phyloP scores from a whole-genome alignment of 2,113 vertebrate genomes.

The Pongo pygmaeus region DNA sequence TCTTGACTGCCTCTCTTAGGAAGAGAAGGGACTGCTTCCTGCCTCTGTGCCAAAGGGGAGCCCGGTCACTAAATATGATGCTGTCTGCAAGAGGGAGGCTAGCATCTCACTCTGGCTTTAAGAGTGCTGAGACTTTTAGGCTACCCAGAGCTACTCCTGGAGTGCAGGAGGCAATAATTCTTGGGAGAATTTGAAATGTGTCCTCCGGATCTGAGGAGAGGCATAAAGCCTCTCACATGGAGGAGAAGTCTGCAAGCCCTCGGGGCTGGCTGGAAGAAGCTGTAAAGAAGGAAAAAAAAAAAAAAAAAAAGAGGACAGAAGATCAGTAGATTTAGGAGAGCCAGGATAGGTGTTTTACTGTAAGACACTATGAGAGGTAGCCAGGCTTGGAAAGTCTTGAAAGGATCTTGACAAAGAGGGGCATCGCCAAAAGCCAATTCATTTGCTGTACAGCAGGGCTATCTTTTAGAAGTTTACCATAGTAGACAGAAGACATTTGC shows the following conservation, averaged over 20 bases:
- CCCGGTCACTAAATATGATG: background rate
- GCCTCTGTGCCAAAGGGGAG: background rate
- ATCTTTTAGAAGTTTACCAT: background rate
- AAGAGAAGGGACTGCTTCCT: background rate
- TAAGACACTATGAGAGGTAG: background rate
- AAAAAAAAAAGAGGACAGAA: background rate
- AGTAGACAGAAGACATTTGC: background rate
- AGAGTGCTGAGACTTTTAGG: background rate
- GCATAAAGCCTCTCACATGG: background rate
- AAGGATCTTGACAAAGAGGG: background rate
- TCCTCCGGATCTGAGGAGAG: background rate
- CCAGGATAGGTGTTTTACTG: background rate
- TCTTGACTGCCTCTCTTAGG: background rate
- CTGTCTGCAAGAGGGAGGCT: background rate
- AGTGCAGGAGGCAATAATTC: background rate
- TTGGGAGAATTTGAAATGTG: background rate
- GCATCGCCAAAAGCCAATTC: background rate
- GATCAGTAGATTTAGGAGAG: background rate
- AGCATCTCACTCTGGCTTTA: background rate
- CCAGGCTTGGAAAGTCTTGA: background rate
- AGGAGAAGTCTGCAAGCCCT: background rate
- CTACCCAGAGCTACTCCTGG: background rate
- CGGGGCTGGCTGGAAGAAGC: background rate
- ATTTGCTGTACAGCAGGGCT: background rate
- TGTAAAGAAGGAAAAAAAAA: background rate